Percentiles rank a stretch among this genome's conserved stretches.
Evolutionary conservation across 2,113 vertebrate species (phyloP).

Genomic region (Abramis brama): DNA sequence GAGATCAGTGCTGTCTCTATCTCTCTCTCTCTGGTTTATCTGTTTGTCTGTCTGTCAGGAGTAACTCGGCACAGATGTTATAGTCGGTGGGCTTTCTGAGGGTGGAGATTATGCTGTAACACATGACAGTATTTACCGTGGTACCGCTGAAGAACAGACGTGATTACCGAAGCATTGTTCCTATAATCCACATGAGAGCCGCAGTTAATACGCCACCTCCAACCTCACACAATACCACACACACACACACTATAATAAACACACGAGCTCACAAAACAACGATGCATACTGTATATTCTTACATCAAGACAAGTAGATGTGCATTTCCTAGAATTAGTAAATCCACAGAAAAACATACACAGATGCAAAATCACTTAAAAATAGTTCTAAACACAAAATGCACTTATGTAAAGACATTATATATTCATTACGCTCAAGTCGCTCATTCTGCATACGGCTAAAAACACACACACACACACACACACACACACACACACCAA

Average conservation of each 20-base stretch:
- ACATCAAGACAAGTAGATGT: not conserved
- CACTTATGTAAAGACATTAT: not conserved
- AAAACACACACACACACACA: slow-evolving; percentile 18
- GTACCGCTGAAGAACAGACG: slow-evolving; percentile 66
- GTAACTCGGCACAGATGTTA: slow-evolving; percentile 65
- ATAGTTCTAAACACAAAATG: not conserved
- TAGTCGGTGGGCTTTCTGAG: slow-evolving; percentile 60
- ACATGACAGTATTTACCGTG: slow-evolving; percentile 68
- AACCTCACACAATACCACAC: slow-evolving; percentile 17
- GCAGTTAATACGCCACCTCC: slow-evolving; percentile 36
- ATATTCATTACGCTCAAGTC: not conserved
- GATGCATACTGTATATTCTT: not conserved
- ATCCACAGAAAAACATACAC: not conserved
- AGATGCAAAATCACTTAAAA: not conserved
- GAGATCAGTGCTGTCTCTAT: not conserved
- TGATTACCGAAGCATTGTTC: slow-evolving; percentile 70
- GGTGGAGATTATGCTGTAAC: slow-evolving; percentile 72
- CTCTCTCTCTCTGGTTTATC: not conserved
- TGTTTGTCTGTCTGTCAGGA: slow-evolving; percentile 15
- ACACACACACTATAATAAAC: not conserved
- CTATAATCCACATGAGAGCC: slow-evolving; percentile 64
- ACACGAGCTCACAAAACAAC: not conserved
- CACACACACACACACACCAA: not conserved
- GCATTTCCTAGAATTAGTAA: not conserved
- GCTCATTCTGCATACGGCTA: not conserved